phyloP scores from a whole-genome alignment of 2,888 invertebrate genomes.

The Rhogogaster chlorosoma region DNA sequence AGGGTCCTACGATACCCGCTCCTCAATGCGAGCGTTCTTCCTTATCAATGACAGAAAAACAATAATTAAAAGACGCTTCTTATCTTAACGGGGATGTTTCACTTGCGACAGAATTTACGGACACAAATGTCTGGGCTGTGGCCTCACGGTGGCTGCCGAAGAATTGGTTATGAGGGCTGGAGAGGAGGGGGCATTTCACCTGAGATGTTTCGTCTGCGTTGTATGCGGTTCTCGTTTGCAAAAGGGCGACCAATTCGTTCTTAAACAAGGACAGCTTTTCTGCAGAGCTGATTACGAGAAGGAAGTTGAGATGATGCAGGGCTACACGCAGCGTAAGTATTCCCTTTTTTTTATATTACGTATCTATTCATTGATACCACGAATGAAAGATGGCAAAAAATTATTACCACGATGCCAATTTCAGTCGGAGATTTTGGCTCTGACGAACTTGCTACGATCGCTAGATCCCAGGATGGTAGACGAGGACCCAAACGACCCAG shows the following conservation, averaged over 20 bases:
- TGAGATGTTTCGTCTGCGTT: slow-evolving; percentile 97
- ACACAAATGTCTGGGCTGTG: slow-evolving; percentile 48
- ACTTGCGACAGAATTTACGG: slow-evolving; percentile 43
- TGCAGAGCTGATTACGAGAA: slow-evolving; percentile 98
- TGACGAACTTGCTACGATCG: slow-evolving; percentile 34
- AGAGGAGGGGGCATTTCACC: slow-evolving; percentile 98
- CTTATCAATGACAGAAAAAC: neutral
- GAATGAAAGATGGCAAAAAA: slow-evolving; percentile 79
- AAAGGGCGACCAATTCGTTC: slow-evolving; percentile 97
- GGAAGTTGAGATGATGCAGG: slow-evolving; percentile 89
- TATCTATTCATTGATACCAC: slow-evolving; percentile 82
- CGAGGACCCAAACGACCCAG: slow-evolving; percentile 97
- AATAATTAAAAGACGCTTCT: neutral
- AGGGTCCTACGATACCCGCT: neutral
- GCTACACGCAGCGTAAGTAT: slow-evolving; percentile 76
- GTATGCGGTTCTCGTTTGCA: slow-evolving; percentile 96
- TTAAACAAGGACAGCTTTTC: slow-evolving; percentile 95
- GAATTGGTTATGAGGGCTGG: slow-evolving; percentile 95
- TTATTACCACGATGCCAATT: slow-evolving; percentile 55
- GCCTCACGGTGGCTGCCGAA: slow-evolving; percentile 72
- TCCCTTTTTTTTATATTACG: slow-evolving; percentile 60
- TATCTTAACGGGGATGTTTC: slow-evolving; percentile 4
- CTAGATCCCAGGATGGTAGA: slow-evolving; percentile 87
- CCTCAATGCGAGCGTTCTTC: neutral
- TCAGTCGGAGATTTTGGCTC: slow-evolving; percentile 44